Evolutionary conservation across 2,113 vertebrate species (phyloP), one percentile per base, ranked within the genome.

Genomic region (Amia ocellicauda): DNA sequence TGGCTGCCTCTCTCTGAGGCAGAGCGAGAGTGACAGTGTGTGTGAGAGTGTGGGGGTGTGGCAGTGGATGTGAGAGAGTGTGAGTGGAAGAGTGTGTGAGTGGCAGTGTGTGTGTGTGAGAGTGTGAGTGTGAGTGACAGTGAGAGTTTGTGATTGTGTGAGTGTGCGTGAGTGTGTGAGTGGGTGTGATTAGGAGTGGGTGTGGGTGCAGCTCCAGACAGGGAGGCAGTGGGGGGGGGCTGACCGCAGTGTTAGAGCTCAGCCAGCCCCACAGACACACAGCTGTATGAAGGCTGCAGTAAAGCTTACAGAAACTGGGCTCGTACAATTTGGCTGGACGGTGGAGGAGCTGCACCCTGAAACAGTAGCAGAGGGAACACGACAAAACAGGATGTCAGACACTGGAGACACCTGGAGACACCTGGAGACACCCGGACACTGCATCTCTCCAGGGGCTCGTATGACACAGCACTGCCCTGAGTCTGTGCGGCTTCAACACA

Each of bases 301-400:
- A 81, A 90, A 83, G 78, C 84, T 90, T 89, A 91, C 86, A 94
- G 86, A 91, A 73, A 91, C 76, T 86, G 89, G 89, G 85, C 87
- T 92, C 94, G 90, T 94, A 97, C 93, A 94, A 93, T 94, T 92
- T 93, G 93, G 83, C 91, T 90, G 82, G 91, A 91, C 83, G 86
- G 89, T 85, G 88, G 88, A 79, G 87, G 86, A 83, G 87, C 90
- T 86, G 90, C 89, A 88, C 85, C 92, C 93, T 95, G 89, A 84
- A 92, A 91, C 76, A 85, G 88, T 71, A 92, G 88, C 74, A 60
- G 43, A 80, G 40, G 62, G 72, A 74, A 83, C 14, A 66, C 41
- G 64, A 79, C 74, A 69, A 76, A 74, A 73, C 62, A 59, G 41
- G 53, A 58, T 58, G 66, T 52, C 57, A 84, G 79, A 78, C 74